phyloP scores from a whole-genome alignment of 2,797 vertebrate genomes.

The Malurus splendens region DNA sequence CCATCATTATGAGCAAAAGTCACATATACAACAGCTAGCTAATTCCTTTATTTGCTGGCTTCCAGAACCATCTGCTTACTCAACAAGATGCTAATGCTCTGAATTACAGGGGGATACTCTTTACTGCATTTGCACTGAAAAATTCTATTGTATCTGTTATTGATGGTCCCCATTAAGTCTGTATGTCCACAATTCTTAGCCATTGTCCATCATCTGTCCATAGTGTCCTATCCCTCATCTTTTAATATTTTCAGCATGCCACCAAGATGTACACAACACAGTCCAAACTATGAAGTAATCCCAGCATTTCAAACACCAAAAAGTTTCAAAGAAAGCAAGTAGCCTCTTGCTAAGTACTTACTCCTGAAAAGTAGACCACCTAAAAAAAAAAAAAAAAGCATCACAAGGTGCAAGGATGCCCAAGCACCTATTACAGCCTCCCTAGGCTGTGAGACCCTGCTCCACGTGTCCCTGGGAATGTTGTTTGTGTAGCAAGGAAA shows the following conservation, averaged over 20 bases:
- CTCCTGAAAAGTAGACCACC: not conserved
- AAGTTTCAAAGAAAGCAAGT: not conserved
- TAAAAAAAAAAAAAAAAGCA: not conserved
- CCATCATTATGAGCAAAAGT: not conserved
- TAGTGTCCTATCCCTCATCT: not conserved
- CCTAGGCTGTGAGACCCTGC: fast-evolving
- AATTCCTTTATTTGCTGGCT: not conserved
- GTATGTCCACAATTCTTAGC: not conserved
- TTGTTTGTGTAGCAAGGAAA: fast-evolving
- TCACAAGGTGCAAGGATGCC: not conserved
- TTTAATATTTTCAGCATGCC: not conserved
- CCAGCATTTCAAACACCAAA: not conserved
- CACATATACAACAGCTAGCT: not conserved
- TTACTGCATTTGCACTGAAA: not conserved
- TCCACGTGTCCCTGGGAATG: fast-evolving
- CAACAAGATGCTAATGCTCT: not conserved
- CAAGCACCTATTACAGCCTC: not conserved
- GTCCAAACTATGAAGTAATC: not conserved
- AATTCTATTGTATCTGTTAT: not conserved
- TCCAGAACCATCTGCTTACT: not conserved
- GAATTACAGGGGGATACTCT: not conserved
- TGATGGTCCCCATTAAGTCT: not conserved
- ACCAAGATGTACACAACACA: not conserved
- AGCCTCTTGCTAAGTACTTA: not conserved
- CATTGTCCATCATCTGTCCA: not conserved